Base-by-base conservation (phyloP, 1,140 invertebrate species). In the honey bee (Apis mellifera) region DNA sequence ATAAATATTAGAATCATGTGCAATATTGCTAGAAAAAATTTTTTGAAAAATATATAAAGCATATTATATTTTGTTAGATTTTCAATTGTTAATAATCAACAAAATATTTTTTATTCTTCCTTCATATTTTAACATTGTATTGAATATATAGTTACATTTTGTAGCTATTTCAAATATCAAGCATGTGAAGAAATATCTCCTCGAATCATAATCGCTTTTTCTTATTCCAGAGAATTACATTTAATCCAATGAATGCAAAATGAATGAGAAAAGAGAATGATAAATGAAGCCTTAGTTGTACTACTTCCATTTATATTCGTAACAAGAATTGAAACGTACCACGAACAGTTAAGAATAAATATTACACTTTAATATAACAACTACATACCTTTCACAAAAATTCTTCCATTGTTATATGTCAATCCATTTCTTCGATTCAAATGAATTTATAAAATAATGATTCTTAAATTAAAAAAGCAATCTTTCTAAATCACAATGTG, bases 171-270 rank as follows among this genome's bases (percentile, higher is more conserved):
- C 32, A 42, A 42, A 0, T 42, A 42, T 42, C 5, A 4, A 42
- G 32, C 15, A 1, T 8, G 15, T 64, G 32, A 32, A 64, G 62
- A 64, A 15, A 19, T 4, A 3, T 64, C 26, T 60, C 2, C 59
- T 23, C n/a, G 1, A 32, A 17, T 32, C 26, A 32, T 64, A 64
- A 64, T 64, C 62, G 62, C 32, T 64, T 64, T 64, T 17, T 26
- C 32, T 64, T 64, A 32, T 26, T 17, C 15, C 62, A 9, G 23
- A 9, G 15, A 32, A 9, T 17, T 64, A 11, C 23, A 32, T 15
- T 32, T 64, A 64, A 64, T 64, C 62, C 26, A 64, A 32, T 64
- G 62, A 64, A 64, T 64, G 62, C 26, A 64, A 42, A 32, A 26
- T 32, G 62, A 64, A 64, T 15, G 26, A 19, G 62, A 64, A 32